Conservation (phyloP, 2,888 invertebrate species). For the Mongoloraphidia duomilia region DNA sequence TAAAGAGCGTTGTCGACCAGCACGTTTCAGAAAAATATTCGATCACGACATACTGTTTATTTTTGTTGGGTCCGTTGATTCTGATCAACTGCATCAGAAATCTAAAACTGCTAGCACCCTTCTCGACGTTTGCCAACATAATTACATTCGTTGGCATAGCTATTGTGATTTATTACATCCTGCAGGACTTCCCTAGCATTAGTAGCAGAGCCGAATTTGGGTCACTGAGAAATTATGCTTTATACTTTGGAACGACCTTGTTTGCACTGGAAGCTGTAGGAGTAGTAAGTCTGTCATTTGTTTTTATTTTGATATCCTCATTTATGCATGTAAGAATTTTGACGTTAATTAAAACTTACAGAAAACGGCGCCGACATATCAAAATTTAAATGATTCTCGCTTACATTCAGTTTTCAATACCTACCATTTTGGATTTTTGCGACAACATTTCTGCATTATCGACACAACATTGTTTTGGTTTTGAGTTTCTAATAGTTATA, state of each 20-base stretch:
- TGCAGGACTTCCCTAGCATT: conserved; percentile 52
- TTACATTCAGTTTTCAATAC: too few species aligned
- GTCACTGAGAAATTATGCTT: conserved; percentile 54
- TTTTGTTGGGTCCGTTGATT: conserved; percentile 44
- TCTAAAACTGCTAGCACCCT: conserved; percentile 75
- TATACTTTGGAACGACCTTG: conserved; percentile 91
- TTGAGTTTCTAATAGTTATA: too few species aligned
- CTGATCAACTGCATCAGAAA: conserved; percentile 72
- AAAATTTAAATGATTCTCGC: too few species aligned
- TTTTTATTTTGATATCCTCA: not conserved
- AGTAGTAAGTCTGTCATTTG: conserved; percentile 44
- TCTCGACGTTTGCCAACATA: conserved; percentile 77
- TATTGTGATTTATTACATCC: conserved; percentile 74
- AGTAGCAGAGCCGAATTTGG: conserved; percentile 49
- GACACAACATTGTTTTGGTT: too few species aligned
- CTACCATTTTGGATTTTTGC: too few species aligned
- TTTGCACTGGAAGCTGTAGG: conserved; percentile 94
- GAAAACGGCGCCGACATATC: too few species aligned
- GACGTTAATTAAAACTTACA: not conserved
- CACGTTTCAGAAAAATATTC: conserved; percentile 1
- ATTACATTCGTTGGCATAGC: conserved; percentile 72
- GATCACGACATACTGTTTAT: conserved; percentile 11
- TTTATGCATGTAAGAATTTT: not conserved
- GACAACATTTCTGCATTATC: too few species aligned
- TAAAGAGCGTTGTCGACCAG: conserved; percentile 35